Conservation (phyloP, 92 coral and sea anemone species). For the Umimayanthus chanpuru region DNA sequence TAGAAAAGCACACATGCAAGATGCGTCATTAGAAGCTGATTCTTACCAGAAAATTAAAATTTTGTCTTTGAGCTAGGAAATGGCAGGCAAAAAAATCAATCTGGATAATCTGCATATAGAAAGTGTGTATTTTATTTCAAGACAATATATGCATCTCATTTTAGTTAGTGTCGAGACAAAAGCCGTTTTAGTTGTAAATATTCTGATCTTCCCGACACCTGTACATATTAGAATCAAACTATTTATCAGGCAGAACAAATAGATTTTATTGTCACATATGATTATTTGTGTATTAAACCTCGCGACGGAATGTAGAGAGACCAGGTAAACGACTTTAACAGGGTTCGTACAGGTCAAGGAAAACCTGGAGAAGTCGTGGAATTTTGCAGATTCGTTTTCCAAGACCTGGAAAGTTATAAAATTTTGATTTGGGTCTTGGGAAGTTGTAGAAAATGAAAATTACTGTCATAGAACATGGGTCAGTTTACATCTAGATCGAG, state of each 20-base stretch:
- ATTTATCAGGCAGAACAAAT: constrained; percentile 9
- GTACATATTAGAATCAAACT: constrained; percentile 16
- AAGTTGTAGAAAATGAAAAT: no score
- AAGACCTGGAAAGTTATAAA: no score
- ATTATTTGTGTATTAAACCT: no score
- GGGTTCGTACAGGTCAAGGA: no score
- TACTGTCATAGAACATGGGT: no score
- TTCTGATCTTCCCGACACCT: background rate
- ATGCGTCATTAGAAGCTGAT: background rate
- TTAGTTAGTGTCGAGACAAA: background rate
- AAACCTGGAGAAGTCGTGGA: no score
- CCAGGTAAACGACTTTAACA: no score
- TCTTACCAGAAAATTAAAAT: background rate
- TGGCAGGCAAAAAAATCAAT: background rate
- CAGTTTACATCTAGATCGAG: no score
- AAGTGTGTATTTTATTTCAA: background rate
- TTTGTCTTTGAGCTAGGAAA: background rate
- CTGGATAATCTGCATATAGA: background rate
- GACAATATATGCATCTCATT: background rate
- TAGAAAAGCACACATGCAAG: background rate
- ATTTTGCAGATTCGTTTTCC: no score
- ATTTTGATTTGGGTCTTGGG: no score
- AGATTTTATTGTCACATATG: constrained; percentile 5
- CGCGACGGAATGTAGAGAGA: no score
- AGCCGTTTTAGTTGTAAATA: constrained; percentile 7